Percentiles rank a stretch among this genome's conserved stretches.
Evolutionary conservation across 2,888 invertebrate species (phyloP).

Genomic region (Alcis repandata): DNA sequence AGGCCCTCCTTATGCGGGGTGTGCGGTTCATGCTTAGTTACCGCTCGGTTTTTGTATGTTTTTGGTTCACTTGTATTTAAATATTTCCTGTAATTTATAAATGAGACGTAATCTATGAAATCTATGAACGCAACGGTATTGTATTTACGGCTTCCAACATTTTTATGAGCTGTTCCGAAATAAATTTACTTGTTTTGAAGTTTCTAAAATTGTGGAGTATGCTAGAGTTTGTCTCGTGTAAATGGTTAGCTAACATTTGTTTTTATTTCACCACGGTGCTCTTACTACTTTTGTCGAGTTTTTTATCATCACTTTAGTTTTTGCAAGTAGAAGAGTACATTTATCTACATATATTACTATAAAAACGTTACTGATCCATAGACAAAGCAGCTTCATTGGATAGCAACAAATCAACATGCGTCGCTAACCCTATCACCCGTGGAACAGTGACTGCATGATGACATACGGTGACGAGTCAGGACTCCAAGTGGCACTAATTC

Average conservation of each 20-base stretch:
- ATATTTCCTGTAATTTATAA: conserved; percentile 45
- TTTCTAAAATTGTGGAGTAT: too few species aligned
- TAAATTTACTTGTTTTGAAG: background rate
- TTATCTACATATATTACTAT: too few species aligned
- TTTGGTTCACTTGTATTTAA: conserved; percentile 44
- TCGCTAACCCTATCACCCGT: background rate
- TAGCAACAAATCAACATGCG: background rate
- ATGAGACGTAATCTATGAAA: conserved; percentile 37
- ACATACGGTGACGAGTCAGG: conserved; percentile 31
- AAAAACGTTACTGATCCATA: too few species aligned
- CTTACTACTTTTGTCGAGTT: too few species aligned
- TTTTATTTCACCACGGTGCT: too few species aligned
- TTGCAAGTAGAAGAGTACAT: too few species aligned
- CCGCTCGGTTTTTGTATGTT: conserved; percentile 49
- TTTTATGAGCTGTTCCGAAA: background rate
- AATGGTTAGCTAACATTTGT: too few species aligned
- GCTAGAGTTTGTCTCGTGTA: too few species aligned
- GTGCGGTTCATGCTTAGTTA: conserved; percentile 61
- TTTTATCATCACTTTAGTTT: too few species aligned
- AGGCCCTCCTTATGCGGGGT: conserved; percentile 62
- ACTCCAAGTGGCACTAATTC: conserved; percentile 39
- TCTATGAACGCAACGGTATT: conserved; percentile 24
- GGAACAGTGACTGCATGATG: conserved; percentile 37
- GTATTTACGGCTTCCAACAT: background rate
- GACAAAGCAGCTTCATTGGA: background rate